Conservation (phyloP, 1,140 invertebrate genomes). For the Aphaenogaster ashmeadi region DNA sequence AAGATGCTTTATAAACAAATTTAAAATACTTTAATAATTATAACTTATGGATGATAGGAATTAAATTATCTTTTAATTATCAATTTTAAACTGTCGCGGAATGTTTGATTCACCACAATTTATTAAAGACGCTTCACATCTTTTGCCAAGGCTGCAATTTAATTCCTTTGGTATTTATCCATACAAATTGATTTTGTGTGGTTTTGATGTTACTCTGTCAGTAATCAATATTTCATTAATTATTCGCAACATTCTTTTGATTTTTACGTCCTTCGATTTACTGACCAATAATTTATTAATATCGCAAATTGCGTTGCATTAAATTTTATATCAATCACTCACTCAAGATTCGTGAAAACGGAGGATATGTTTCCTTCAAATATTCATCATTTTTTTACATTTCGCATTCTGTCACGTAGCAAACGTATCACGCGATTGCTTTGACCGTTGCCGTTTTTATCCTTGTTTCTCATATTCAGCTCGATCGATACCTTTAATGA, state of each 20-base stretch:
- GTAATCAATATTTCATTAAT: conserved; percentile 27
- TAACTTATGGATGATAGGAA: not conserved
- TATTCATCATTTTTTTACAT: conserved; percentile 32
- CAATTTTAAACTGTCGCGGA: conserved; percentile 7
- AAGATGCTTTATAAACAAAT: not conserved
- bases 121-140: not conserved
- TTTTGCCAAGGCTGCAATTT: not conserved
- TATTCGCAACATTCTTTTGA: not conserved
- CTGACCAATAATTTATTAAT: conserved; percentile 34
- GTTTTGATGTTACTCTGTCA: conserved; percentile 2
- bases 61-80: not conserved
- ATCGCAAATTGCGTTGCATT: not conserved
- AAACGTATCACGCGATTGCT: conserved; percentile 1
- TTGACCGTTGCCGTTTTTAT: not conserved
- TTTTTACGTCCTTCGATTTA: not conserved
- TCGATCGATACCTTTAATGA: conserved; percentile 7
- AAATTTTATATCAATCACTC: conserved; percentile 28
- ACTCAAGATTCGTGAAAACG: not conserved
- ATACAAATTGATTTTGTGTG: not conserved
- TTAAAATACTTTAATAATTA: not conserved
- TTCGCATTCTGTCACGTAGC: not conserved
- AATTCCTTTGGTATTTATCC: conserved; percentile 25
- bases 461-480: not conserved
- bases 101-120: not conserved
- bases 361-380: not conserved